phyloP scores from a whole-genome alignment of 2,797 vertebrate genomes.

The Parambassis ranga region DNA sequence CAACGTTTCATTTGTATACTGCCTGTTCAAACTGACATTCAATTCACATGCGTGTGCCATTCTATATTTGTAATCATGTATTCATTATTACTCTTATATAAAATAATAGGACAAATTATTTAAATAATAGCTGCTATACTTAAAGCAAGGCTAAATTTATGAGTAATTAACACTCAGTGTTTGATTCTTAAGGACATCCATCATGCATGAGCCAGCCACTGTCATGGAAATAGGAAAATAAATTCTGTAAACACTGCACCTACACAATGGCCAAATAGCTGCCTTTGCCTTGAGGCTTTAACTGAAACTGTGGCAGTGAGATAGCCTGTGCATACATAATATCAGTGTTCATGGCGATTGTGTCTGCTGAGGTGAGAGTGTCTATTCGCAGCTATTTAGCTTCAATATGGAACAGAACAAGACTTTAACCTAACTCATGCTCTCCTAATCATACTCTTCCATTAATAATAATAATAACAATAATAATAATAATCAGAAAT shows the following conservation, averaged over 20 bases:
- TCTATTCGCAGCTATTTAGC: constrained; percentile 46
- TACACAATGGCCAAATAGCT: not conserved
- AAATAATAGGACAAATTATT: constrained; percentile 35
- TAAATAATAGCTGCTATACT: constrained; percentile 1
- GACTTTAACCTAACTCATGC: constrained; percentile 39
- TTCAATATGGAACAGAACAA: constrained; percentile 55
- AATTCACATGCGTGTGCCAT: not conserved
- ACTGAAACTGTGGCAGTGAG: not conserved
- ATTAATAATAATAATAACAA: constrained; percentile 57
- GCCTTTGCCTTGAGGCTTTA: not conserved
- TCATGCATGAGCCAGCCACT: constrained; percentile 27
- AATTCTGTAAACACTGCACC: not conserved
- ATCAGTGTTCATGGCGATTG: constrained; percentile 40
- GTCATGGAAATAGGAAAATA: not conserved
- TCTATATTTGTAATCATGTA: not conserved
- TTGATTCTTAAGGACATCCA: constrained; percentile 20
- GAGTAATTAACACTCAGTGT: constrained; percentile 36
- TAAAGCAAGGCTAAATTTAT: constrained; percentile 6
- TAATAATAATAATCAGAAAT: constrained; percentile 60
- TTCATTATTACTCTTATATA: not conserved
- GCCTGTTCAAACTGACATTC: not conserved
- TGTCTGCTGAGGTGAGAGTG: constrained; percentile 42
- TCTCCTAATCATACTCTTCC: constrained; percentile 41
- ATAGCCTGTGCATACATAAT: constrained; percentile 9
- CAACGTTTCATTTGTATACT: constrained; percentile 15